phyloP scores from a whole-genome alignment of 2,113 vertebrate species.

The Eurypyga helias region DNA sequence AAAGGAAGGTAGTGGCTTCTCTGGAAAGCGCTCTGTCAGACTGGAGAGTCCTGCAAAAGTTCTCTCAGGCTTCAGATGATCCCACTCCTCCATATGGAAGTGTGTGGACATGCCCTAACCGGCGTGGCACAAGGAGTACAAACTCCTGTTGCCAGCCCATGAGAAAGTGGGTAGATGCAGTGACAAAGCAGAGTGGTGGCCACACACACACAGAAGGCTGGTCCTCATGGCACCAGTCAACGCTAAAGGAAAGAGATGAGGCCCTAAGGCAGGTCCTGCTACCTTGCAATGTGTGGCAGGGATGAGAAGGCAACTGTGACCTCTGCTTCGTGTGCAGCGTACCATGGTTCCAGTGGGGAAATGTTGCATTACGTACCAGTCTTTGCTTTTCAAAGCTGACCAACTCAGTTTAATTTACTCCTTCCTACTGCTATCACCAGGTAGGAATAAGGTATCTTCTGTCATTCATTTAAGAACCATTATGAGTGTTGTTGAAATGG shows the following conservation, averaged over 20 bases:
- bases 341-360: fast-evolving
- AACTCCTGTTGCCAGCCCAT: not conserved
- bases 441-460: not conserved
- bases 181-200: not conserved
- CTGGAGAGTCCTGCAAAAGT: not conserved
- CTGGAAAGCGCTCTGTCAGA: not conserved
- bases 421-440: not conserved
- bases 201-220: fast-evolving
- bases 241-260: not conserved
- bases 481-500: not conserved
- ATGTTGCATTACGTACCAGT: fast-evolving
- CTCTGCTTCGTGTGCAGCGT: fast-evolving
- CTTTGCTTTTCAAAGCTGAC: not conserved
- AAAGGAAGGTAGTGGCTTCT: not conserved
- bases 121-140: not conserved
- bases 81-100: not conserved
- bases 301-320: not conserved
- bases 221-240: not conserved
- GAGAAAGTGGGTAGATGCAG: not conserved
- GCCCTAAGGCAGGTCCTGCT: not conserved
- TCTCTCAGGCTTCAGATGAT: not conserved
- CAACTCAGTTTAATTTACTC: not conserved
- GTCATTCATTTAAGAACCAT: not conserved
- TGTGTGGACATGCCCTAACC: not conserved
- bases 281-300: not conserved